These are phyloP conservation scores for Mesochorus sp. DNA, from an alignment of 2,888 invertebrate species.

Conservation along the genomic window DNA sequence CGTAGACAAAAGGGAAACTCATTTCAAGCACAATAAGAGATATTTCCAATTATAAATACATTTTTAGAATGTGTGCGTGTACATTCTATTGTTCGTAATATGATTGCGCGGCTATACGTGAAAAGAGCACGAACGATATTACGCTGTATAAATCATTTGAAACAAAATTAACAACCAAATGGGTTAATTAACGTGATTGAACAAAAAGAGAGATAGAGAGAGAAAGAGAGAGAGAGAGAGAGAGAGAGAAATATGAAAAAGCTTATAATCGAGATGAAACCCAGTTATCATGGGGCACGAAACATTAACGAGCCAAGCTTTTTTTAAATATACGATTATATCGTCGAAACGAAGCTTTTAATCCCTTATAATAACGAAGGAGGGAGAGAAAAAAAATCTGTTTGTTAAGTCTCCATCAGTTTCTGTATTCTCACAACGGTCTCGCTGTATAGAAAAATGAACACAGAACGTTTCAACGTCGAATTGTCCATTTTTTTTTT, in stretches of 20 bases:
- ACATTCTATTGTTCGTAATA: constrained; percentile 48
- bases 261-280: too few species aligned
- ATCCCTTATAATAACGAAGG: constrained; percentile 36
- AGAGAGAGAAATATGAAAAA: not conserved
- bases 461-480: too few species aligned
- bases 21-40: not conserved
- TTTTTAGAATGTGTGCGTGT: not conserved
- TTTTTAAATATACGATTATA: constrained; percentile 29
- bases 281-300: constrained; percentile 23
- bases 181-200: constrained; percentile 42
- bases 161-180: constrained; percentile 43
- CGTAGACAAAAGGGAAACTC: not conserved
- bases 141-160: constrained; percentile 9
- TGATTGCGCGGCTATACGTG: not conserved
- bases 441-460: not conserved
- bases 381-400: constrained; percentile 2
- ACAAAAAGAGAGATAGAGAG: not conserved
- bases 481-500: too few species aligned
- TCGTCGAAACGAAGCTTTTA: constrained; percentile 15
- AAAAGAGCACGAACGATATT: not conserved
- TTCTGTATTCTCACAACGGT: too few species aligned
- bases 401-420: constrained; percentile 13
- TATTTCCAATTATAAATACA: not conserved
- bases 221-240: not conserved
- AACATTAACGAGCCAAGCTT: constrained; percentile 49